A percentile compares a stretch with the other conserved stretches of the same genome.
phyloP scores from a whole-genome alignment of 2,888 invertebrate species.

The Caradrina clavipalpis region DNA sequence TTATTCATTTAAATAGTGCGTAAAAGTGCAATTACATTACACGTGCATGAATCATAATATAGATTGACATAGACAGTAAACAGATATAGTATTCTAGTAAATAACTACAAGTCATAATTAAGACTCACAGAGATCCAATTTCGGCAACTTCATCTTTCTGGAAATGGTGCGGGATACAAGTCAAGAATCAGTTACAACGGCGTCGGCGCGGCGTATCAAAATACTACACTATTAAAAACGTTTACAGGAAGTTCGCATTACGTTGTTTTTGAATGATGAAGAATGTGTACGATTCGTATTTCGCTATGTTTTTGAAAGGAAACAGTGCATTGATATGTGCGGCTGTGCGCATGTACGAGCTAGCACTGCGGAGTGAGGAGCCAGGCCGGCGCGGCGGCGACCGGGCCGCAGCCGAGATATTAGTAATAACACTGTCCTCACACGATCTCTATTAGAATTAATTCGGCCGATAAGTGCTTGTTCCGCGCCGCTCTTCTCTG shows the following conservation, averaged over 20 bases:
- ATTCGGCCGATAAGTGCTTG: slow-evolving; percentile 62
- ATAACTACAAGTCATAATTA: slow-evolving; percentile 52
- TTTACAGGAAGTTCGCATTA: slow-evolving; percentile 64
- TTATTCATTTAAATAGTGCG: slow-evolving; percentile 28
- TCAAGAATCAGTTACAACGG: slow-evolving; percentile 61
- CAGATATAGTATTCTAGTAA: slow-evolving; percentile 29
- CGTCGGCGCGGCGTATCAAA: slow-evolving; percentile 60
- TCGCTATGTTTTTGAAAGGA: slow-evolving; percentile 75
- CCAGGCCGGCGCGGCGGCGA: slow-evolving; percentile 26
- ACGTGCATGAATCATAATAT: slow-evolving; percentile 23
- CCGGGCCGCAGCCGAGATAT: slow-evolving; percentile 51
- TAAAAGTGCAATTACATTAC: slow-evolving; percentile 25
- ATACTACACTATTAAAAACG: slow-evolving; percentile 66
- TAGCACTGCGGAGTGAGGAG: slow-evolving; percentile 69
- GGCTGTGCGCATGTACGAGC: slow-evolving; percentile 77
- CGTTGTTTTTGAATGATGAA: slow-evolving; percentile 66
- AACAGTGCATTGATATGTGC: slow-evolving; percentile 71
- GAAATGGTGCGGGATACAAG: slow-evolving; percentile 46
- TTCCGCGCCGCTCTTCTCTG: slow-evolving; percentile 61
- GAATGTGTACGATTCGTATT: slow-evolving; percentile 69
- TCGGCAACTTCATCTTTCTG: slow-evolving; percentile 82
- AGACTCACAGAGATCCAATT: slow-evolving; percentile 82
- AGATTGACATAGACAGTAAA: slow-evolving; percentile 8
- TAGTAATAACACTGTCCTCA: slow-evolving; percentile 62
- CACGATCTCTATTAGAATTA: slow-evolving; percentile 69